Evolutionary conservation across 2,888 invertebrate genomes (phyloP), one percentile per base, ranked within the genome.

Genomic region (Lingula anatina): DNA sequence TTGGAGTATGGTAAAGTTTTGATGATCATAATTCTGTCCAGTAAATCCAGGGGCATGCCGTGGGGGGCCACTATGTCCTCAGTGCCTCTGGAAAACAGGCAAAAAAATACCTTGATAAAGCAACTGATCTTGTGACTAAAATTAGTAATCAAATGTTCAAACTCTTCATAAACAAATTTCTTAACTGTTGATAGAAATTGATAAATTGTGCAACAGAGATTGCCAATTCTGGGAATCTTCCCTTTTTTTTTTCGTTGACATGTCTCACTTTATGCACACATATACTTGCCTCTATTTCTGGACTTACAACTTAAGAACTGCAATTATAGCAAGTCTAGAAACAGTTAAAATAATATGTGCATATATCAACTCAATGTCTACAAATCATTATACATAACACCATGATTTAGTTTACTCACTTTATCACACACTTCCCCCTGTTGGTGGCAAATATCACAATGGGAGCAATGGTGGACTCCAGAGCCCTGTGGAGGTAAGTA

Each of bases 371-470:
- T 21, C 26, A 40, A 2, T 4, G 12, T 42, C 5, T 23, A 9
- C 25, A 42, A 15, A 9, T 43, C 27, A 43, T n/a, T n/a, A 44
- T 37, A 45, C 7, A n/a, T n/a, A n/a, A n/a, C n/a, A n/a, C n/a
- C n/a, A n/a, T n/a, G n/a, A n/a, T n/a, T n/a, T n/a, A 53, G n/a
- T n/a, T n/a, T 31, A 50, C 57, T 55, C 55, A 79, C 78, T 74
- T 71, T 64, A 97, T 93, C 44, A 86, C 82, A 72, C 94, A 94
- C 47, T 86, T 85, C 0, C 97, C 97, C 66, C 99, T 83, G 78
- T 99, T 99, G 3, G 99, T 97, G 5, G 99, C 99, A 76, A 97
- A 96, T 61, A 97, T 93, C 18, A 97, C 96, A 62, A 97, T 96
- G 0, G 97, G 96, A 0, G 96, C 92, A 57, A 99, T 92, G 1